Evolutionary conservation across 2,113 vertebrate species (phyloP).

Genomic region (Enhydra lutris): DNA sequence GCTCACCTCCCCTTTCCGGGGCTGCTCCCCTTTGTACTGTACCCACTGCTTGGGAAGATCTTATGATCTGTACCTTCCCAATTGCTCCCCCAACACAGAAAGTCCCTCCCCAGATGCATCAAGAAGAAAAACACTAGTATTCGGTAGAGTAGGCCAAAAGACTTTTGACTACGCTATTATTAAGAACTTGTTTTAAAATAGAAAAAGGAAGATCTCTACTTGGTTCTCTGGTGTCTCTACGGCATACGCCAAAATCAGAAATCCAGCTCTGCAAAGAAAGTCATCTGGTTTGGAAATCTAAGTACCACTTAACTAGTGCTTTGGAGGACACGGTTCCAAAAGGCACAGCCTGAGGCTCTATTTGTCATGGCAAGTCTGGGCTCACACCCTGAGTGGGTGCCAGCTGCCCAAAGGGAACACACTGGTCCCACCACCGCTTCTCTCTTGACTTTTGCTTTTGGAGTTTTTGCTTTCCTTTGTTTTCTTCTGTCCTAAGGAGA

Average conservation of each 20-base stretch:
- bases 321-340: background rate
- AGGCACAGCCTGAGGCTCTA: background rate
- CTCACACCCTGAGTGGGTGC: background rate
- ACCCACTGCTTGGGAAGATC: background rate
- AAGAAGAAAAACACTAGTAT: background rate
- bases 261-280: background rate
- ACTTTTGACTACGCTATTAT: background rate
- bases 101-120: background rate
- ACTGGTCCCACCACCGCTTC: background rate
- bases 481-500: background rate
- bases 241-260: background rate
- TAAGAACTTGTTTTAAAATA: background rate
- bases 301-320: background rate
- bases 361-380: background rate
- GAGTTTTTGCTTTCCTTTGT: background rate
- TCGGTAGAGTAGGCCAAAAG: background rate
- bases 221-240: background rate
- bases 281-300: background rate
- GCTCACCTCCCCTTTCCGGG: background rate
- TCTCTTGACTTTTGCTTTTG: background rate
- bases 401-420: background rate
- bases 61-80: background rate
- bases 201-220: background rate
- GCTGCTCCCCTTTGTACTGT: background rate
- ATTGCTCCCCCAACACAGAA: background rate